Evolutionary conservation across 2,113 vertebrate species (phyloP).

Genomic region (Nesoenas mayeri): DNA sequence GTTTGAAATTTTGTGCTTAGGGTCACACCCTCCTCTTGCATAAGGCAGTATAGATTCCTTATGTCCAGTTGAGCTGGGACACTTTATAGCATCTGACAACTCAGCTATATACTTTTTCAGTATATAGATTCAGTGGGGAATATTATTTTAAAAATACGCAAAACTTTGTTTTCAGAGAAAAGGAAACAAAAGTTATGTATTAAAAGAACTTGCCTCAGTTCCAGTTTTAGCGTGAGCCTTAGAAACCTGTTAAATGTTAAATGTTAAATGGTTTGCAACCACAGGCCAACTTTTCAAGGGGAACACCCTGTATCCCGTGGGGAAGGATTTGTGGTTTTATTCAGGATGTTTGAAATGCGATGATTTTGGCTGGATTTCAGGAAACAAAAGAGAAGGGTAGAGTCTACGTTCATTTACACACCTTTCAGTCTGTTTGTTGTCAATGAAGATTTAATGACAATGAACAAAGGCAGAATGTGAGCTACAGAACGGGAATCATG

Average conservation of each 20-base stretch:
- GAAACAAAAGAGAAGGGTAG: not conserved
- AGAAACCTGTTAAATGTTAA: too few relatives aligned
- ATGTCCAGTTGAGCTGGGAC: not conserved
- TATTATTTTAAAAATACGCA: not conserved
- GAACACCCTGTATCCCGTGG: conserved; percentile 21
- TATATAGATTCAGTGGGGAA: not conserved
- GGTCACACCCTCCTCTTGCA: not conserved
- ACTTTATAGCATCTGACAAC: not conserved
- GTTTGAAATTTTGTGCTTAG: not conserved
- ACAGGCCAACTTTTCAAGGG: not conserved
- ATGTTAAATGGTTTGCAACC: not conserved
- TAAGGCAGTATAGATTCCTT: not conserved
- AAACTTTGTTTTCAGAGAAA: not conserved
- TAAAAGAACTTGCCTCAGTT: not conserved
- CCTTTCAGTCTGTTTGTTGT: not conserved
- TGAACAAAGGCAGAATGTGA: not conserved
- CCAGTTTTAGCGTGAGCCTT: not conserved
- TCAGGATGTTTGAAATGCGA: not conserved
- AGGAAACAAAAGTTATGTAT: not conserved
- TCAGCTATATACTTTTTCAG: not conserved
- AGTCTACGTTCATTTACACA: not conserved
- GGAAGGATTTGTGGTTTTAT: conserved; percentile 47
- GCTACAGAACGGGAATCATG: not conserved
- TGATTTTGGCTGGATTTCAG: conserved; percentile 41
- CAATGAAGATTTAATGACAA: not conserved